Evolutionary conservation across 1,140 invertebrate genomes (phyloP), one percentile per base, ranked within the genome.

Genomic region (Dendroctonus ponderosae): DNA sequence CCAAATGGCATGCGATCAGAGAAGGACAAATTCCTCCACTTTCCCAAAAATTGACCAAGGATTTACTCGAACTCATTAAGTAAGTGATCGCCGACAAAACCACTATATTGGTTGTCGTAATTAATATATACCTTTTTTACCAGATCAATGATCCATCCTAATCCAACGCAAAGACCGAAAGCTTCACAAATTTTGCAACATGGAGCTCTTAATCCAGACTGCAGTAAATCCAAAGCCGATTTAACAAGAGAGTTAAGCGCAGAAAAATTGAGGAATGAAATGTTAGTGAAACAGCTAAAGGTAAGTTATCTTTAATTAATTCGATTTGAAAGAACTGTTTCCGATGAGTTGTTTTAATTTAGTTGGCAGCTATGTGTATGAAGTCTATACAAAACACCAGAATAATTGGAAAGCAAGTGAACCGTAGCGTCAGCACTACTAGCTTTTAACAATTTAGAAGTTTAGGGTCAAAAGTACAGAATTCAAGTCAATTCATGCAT

Each of bases 1-100:
- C 88, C 0, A 81, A 87, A 66, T 97, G 94, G 94, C 93, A 96
- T 71, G 81, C 85, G 37, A 85, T 94, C 43, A 82, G 94, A 51
- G 80, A 89, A 56, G 91, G 91, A 0, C 84, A 88, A 38, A 76
- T 94, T 3, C 84, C 87, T 3, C 79, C 84, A 48, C 76, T 94
- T 43, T 79, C 86, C 0, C 81, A 83, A 14, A 9, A 79, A 77
- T 38, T 84, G 86, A 62, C 89, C 85, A 78, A 84, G 59, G 90
- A 92, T 59, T 85, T 95, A 54, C 89, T 93, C 73, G 82, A 88
- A 14, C 79, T 94, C 9, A 79, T 94, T n/a, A 88, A 87, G 79
- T 67, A 51, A 62, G 66, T 6, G 11, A 56, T 12, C 6, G 50
- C 2, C 26, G 11, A 8, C 11, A 15, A 26, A 26, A 26, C 26